Percentiles rank a stretch among this genome's conserved stretches.
Evolutionary conservation across 2,113 vertebrate species (phyloP).

Genomic region (Alligator mississippiensis): DNA sequence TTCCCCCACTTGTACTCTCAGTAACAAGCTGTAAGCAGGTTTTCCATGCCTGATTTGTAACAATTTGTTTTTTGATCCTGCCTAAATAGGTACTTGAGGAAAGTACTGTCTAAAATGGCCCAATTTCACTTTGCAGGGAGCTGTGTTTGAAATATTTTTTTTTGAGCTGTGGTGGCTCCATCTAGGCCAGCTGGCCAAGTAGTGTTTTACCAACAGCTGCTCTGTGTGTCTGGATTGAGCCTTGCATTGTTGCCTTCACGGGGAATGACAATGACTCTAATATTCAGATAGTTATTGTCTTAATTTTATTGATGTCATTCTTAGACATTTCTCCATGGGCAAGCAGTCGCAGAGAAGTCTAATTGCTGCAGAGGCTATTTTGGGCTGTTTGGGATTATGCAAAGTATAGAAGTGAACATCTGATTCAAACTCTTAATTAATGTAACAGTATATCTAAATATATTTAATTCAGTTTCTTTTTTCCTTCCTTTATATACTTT

Average conservation of each 20-base stretch:
- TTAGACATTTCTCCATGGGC: background rate
- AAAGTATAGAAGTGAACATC: background rate
- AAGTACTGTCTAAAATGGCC: background rate
- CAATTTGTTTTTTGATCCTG: background rate
- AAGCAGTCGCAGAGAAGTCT: background rate
- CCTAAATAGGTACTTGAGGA: background rate
- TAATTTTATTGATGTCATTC: background rate
- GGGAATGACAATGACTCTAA: background rate
- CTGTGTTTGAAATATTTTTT: background rate
- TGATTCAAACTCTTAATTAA: background rate
- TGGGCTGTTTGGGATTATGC: background rate
- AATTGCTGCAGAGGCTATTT: background rate
- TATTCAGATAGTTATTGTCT: background rate
- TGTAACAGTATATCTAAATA: background rate
- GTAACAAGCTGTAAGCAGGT: background rate
- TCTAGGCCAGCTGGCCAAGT: background rate
- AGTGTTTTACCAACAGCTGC: background rate
- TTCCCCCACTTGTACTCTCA: background rate
- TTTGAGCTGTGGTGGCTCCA: background rate
- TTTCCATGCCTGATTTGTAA: background rate
- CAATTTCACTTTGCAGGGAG: accelerated
- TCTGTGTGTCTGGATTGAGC: accelerated
- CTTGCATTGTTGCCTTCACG: background rate
- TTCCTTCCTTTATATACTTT: background rate
- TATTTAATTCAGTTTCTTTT: background rate